Conservation (phyloP, 1,140 invertebrate species). For the Carcinoscorpius rotundicauda region DNA sequence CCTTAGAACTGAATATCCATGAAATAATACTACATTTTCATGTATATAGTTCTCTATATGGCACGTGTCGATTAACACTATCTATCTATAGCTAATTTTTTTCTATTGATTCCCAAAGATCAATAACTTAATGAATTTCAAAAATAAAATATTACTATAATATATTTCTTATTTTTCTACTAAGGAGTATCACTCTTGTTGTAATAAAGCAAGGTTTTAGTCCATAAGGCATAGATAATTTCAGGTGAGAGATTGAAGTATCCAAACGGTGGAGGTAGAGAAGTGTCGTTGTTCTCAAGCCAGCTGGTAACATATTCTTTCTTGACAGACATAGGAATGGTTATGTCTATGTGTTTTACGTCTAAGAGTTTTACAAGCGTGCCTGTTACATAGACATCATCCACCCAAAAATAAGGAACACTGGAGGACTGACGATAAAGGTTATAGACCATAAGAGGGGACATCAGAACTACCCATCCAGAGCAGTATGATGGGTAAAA, state of each 20-base stretch:
- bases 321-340: constrained; percentile 13
- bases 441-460: constrained; percentile 28
- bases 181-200: not conserved
- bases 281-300: constrained; percentile 12
- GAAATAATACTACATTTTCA: too few species aligned
- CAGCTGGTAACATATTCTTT: constrained; percentile 17
- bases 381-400: constrained; percentile 68
- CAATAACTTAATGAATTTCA: too few species aligned
- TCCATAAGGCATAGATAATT: constrained; percentile 23
- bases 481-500: constrained; percentile 37
- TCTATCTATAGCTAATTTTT: too few species aligned
- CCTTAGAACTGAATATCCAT: too few species aligned
- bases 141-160: too few species aligned
- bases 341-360: constrained; percentile 46
- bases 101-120: too few species aligned
- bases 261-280: constrained; percentile 23
- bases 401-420: constrained; percentile 66
- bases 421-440: constrained; percentile 26
- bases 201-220: constrained; percentile 25
- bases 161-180: too few species aligned
- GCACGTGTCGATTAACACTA: too few species aligned
- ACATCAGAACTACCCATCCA: constrained; percentile 34
- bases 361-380: constrained; percentile 46
- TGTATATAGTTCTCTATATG: too few species aligned
- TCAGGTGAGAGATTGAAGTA: constrained; percentile 16